Conservation (phyloP, 2,888 invertebrate genomes). For the Allophyes oxyacanthae region DNA sequence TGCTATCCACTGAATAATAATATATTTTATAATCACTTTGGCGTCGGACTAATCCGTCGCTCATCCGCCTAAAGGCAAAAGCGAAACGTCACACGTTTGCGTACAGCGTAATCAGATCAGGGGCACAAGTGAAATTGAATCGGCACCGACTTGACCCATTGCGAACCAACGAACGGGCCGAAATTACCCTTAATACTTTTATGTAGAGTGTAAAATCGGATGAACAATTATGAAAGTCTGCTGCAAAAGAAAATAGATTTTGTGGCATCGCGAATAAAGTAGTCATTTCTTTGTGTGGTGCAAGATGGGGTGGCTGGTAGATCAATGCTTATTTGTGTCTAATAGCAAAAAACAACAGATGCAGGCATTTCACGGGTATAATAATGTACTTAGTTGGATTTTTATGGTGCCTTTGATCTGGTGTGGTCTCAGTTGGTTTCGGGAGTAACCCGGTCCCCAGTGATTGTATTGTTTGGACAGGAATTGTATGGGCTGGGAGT, state of each 20-base stretch:
- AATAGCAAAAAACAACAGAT: conserved; percentile 88
- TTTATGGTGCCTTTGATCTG: conserved; percentile 85
- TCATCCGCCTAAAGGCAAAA: conserved; percentile 48
- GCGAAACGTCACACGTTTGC: conserved; percentile 74
- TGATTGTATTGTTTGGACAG: conserved; percentile 49
- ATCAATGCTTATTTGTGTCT: conserved; percentile 87
- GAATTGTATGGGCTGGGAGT: conserved; percentile 22
- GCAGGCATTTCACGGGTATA: conserved; percentile 88
- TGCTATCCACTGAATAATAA: no score
- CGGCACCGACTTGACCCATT: conserved; percentile 83
- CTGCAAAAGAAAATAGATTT: conserved; percentile 5
- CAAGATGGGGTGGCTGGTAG: conserved; percentile 72
- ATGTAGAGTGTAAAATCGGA: conserved; percentile 38
- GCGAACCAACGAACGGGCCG: conserved; percentile 21
- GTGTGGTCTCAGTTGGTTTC: conserved; percentile 63
- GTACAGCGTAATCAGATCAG: conserved; percentile 83
- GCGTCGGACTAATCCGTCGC: conserved; percentile 49
- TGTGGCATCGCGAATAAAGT: neutral
- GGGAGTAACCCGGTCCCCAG: conserved; percentile 35
- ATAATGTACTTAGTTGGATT: conserved; percentile 87
- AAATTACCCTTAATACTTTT: conserved; percentile 35
- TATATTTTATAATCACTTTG: conserved; percentile 10
- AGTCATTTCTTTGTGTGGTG: conserved; percentile 31
- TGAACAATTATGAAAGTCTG: conserved; percentile 2
- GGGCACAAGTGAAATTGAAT: conserved; percentile 85